These are phyloP conservation scores for Bos indicus DNA, from an alignment of 2,113 vertebrate genomes.

Conservation along the genomic window DNA sequence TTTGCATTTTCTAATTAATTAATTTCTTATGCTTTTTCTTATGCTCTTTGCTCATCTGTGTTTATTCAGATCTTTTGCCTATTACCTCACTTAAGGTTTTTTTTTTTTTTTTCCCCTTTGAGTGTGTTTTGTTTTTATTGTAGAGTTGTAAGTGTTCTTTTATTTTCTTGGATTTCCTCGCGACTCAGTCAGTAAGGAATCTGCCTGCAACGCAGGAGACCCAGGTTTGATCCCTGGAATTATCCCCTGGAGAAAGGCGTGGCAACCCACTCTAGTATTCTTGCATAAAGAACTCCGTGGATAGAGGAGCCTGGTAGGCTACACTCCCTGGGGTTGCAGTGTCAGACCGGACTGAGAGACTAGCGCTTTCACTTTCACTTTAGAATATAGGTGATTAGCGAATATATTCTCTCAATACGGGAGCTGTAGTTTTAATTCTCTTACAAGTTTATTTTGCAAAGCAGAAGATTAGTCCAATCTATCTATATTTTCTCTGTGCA, in stretches of 20 bases:
- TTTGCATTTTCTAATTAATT: not conserved
- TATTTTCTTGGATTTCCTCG: not conserved
- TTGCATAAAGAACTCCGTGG: not conserved
- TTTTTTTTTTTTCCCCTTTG: not conserved
- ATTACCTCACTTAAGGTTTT: not conserved
- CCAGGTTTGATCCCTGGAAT: not conserved
- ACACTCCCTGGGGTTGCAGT: not conserved
- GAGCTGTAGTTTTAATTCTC: not conserved
- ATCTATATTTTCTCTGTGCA: not conserved
- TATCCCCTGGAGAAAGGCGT: not conserved
- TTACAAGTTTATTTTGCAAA: not conserved
- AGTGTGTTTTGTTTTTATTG: not conserved
- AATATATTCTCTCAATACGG: not conserved
- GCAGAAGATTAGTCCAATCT: not conserved
- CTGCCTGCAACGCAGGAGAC: not conserved
- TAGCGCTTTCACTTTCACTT: not conserved
- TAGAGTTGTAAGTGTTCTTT: not conserved
- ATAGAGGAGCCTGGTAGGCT: not conserved
- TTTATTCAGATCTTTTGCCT: not conserved
- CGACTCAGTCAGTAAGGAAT: not conserved
- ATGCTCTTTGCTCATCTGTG: not conserved
- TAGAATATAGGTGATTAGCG: not conserved
- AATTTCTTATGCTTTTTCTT: not conserved
- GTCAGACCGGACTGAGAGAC: not conserved
- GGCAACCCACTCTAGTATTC: not conserved